Conservation (phyloP, 2,113 vertebrate genomes). For the Lutjanus erythropterus region DNA sequence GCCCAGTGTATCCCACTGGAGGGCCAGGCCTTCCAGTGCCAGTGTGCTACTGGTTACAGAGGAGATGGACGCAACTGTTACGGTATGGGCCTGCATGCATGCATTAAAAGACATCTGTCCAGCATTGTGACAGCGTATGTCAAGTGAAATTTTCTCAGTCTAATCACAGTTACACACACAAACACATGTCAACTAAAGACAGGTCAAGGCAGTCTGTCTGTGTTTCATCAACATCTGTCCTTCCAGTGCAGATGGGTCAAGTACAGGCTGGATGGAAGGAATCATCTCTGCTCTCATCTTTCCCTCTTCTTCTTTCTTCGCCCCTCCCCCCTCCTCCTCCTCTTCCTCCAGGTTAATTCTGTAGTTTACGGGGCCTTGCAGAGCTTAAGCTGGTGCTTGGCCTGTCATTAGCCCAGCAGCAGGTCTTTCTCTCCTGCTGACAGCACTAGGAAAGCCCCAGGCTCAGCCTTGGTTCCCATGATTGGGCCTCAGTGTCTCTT, state of each 20-base stretch:
- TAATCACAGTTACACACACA: slow-evolving; percentile 12
- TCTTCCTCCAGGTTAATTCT: slow-evolving; percentile 23
- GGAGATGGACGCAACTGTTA: slow-evolving; percentile 89
- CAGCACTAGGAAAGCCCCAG: slow-evolving; percentile 60
- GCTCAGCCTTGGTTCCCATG: slow-evolving; percentile 63
- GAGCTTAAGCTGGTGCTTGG: slow-evolving; percentile 27
- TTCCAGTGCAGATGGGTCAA: slow-evolving; percentile 36
- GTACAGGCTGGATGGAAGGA: slow-evolving; percentile 41
- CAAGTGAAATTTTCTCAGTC: background rate
- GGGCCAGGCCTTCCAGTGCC: slow-evolving; percentile 86
- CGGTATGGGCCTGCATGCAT: slow-evolving; percentile 76
- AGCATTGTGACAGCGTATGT: background rate
- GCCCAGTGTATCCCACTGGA: slow-evolving; percentile 88
- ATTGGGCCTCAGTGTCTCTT: slow-evolving; percentile 39
- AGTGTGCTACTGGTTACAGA: slow-evolving; percentile 89
- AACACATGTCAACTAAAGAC: slow-evolving; percentile 20
- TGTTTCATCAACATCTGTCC: slow-evolving; percentile 63
- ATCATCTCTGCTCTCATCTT: slow-evolving; percentile 11
- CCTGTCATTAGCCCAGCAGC: slow-evolving; percentile 74
- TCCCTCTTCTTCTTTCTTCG: background rate
- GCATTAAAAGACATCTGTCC: background rate
- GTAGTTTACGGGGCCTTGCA: slow-evolving; percentile 33
- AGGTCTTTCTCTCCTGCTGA: slow-evolving; percentile 64
- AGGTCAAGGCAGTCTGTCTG: slow-evolving; percentile 59
- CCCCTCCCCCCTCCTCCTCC: background rate